Conservation (phyloP, 2,797 vertebrate species). For the Myotis myotis region DNA sequence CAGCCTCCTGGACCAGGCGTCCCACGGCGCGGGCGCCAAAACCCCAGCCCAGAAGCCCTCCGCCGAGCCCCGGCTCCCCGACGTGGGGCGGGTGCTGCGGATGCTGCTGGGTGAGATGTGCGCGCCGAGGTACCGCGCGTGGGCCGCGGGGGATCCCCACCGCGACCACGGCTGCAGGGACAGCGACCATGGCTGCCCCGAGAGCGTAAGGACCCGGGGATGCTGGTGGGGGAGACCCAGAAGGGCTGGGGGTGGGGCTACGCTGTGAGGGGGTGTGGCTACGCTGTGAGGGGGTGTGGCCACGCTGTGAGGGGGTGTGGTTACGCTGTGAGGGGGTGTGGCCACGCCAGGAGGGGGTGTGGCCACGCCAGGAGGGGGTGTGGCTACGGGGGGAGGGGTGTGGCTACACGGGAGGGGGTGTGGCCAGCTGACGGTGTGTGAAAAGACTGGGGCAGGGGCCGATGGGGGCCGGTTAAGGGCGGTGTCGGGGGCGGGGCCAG, state of each 20-base stretch:
- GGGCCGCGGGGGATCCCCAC: not conserved
- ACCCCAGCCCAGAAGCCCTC: not conserved
- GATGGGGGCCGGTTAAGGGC: not conserved
- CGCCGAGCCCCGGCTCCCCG: constrained; percentile 18
- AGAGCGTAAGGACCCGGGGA: not conserved
- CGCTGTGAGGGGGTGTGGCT: accelerated
- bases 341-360: not conserved
- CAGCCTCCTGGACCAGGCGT: constrained; percentile 83
- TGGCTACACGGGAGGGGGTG: not conserved
- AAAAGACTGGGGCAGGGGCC: not conserved
- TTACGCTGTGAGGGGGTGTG: accelerated
- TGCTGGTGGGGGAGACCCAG: accelerated
- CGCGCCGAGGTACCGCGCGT: constrained; percentile 83
- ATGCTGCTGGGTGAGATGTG: constrained; percentile 89
- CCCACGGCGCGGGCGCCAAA: constrained; percentile 69
- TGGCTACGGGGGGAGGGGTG: not conserved
- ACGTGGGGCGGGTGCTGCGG: constrained; percentile 88
- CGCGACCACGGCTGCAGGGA: not conserved
- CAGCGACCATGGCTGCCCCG: not conserved
- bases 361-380: accelerated
- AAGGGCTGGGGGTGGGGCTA: not conserved
- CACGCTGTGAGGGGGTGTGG: too few relatives aligned
- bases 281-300: accelerated
- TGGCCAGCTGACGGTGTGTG: not conserved
- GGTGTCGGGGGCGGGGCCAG: not conserved